Evolutionary conservation across 1,140 invertebrate genomes (phyloP), one percentile per base, ranked within the genome.

Genomic region (Aphelinus atriplicis): DNA sequence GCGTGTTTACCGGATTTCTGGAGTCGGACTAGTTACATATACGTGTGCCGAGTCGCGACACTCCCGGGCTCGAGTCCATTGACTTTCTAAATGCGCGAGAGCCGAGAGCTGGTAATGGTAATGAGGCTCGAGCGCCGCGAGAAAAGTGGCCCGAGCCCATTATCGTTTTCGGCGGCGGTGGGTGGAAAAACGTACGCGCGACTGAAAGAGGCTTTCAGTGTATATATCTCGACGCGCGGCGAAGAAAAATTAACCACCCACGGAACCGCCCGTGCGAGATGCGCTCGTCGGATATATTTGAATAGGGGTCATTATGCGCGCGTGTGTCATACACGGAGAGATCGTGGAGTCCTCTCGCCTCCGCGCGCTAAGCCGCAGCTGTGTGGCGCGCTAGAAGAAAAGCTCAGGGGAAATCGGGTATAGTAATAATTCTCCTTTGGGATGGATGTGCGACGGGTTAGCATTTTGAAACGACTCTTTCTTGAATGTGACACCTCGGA

Each of bases 81-180:
- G 64, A 57, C 72, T 74, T 74, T 74, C 72, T 74, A 74, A 74
- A 60, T 63, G 56, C 45, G 72, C 26, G 26, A 26, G 26, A 26
- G 26, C 26, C 26, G 26, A 26, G 26, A 67, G 43, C 42, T 1
- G 43, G 3, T 63, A 26, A 67, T 73, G 63, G 62, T 58, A 63
- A 64, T 65, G 65, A 65, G 63, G 46, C 26, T 26, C 3, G 55
- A 7, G 60, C 60, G 63, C 48, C 42, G 45, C 42, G 47, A 42
- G 10, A 51, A 56, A 68, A 74, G 50, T 55, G 43, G 58, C 6
- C 47, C 58, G 51, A 26, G n/a, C 7, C 42, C 53, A 65, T 73
- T 74, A 53, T 63, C 10, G 3, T 67, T 2, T 46, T 61, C 62
- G 58, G 58, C 42, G 63, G n/a, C 9, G 5, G 71, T 73, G 71